Evolutionary conservation across 2,113 vertebrate genomes (phyloP).

Genomic region (Mirounga angustirostris): DNA sequence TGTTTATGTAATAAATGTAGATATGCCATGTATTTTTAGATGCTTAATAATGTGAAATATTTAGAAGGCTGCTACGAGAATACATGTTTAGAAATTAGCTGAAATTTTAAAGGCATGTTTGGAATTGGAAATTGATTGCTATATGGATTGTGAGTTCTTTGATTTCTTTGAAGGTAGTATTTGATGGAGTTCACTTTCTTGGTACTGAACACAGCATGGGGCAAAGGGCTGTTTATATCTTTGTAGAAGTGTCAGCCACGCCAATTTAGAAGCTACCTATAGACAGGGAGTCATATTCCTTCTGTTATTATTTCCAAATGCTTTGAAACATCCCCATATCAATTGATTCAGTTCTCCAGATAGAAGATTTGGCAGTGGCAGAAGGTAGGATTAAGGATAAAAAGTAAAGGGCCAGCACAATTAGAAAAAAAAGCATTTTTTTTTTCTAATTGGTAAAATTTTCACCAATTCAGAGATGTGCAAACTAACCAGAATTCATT

Average conservation of each 20-base stretch:
- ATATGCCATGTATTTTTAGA: neutral
- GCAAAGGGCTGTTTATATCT: neutral
- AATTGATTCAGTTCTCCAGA: neutral
- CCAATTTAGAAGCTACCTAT: neutral
- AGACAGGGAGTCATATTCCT: neutral
- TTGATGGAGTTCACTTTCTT: slow-evolving; percentile 7
- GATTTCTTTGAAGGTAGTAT: slow-evolving; percentile 40
- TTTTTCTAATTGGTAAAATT: neutral
- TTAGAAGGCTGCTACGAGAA: neutral
- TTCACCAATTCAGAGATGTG: neutral
- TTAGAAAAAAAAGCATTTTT: neutral
- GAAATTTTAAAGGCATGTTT: slow-evolving; percentile 43
- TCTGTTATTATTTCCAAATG: neutral
- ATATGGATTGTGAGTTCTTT: neutral
- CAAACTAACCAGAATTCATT: neutral
- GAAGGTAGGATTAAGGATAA: neutral
- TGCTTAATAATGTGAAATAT: slow-evolving; percentile 13
- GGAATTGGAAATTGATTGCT: slow-evolving; percentile 12
- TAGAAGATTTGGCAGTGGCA: neutral
- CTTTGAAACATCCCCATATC: neutral
- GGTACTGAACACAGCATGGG: neutral
- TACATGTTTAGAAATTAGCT: slow-evolving; percentile 40
- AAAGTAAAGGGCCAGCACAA: neutral
- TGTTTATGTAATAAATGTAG: neutral
- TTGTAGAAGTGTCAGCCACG: neutral